These are phyloP conservation scores for Chiloscyllium plagiosum DNA, from an alignment of 2,113 vertebrate genomes.

Conservation along the genomic window DNA sequence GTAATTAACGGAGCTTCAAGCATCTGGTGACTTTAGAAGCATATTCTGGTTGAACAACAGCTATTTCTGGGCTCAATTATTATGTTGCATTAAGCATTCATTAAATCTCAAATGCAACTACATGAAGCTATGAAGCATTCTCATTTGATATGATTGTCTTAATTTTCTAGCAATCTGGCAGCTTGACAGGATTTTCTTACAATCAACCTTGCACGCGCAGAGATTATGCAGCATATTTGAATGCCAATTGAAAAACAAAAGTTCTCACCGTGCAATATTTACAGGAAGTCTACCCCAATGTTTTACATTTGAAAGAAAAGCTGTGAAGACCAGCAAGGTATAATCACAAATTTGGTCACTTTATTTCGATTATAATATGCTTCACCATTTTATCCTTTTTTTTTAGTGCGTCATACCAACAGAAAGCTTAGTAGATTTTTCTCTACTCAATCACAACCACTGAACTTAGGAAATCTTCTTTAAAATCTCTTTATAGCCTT, in stretches of 20 bases:
- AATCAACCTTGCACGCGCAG: background rate
- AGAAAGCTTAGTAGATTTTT: too few relatives aligned
- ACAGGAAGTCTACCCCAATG: background rate
- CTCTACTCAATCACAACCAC: background rate
- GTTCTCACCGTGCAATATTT: background rate
- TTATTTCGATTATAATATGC: background rate
- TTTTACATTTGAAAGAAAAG: background rate
- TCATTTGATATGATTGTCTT: background rate
- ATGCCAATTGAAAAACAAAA: background rate
- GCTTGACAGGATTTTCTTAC: background rate
- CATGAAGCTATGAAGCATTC: background rate
- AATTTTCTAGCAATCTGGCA: background rate
- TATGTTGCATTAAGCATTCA: background rate
- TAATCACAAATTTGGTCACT: background rate
- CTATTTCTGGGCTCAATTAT: background rate
- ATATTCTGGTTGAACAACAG: background rate
- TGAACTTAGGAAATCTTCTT: background rate
- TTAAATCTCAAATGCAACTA: constrained; percentile 9
- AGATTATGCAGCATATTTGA: background rate
- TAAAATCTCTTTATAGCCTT: background rate
- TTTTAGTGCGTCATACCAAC: background rate
- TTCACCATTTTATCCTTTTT: background rate
- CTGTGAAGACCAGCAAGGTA: background rate
- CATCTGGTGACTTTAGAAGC: constrained; percentile 14
- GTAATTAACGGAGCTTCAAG: background rate